Conservation (phyloP, 2,888 invertebrate species). For the Caenorhabditis uteleia region DNA sequence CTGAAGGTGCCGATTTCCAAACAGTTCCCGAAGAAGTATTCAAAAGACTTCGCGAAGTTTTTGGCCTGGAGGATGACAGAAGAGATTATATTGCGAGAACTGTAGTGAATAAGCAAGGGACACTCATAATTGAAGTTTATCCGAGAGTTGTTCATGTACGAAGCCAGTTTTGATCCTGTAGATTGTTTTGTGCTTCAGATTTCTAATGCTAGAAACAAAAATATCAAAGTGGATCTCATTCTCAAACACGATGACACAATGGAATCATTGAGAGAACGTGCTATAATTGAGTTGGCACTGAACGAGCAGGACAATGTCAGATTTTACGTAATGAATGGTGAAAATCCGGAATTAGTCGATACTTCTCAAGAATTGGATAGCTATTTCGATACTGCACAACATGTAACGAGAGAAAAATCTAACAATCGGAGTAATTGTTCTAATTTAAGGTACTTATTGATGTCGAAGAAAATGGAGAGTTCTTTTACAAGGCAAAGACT, state of each 20-base stretch:
- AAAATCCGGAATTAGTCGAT: constrained; percentile 35
- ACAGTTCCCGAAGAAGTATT: constrained; percentile 47
- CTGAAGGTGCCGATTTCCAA: constrained; percentile 48
- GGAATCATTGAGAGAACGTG: constrained; percentile 32
- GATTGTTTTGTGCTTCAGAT: constrained; percentile 31
- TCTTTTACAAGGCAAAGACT: constrained; percentile 16
- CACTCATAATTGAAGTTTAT: constrained; percentile 52
- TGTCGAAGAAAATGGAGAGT: constrained; percentile 44
- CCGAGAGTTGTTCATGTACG: constrained; percentile 55
- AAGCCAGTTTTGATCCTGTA: neutral
- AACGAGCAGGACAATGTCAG: constrained; percentile 22
- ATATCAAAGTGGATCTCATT: constrained; percentile 12
- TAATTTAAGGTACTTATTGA: constrained; percentile 48
- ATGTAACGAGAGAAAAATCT: constrained; percentile 13
- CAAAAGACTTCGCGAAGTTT: constrained; percentile 24
- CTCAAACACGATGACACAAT: constrained; percentile 45
- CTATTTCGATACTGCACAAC: constrained; percentile 51
- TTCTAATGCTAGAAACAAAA: constrained; percentile 35
- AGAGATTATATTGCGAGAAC: constrained; percentile 52
- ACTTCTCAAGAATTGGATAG: constrained; percentile 28
- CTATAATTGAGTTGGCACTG: constrained; percentile 41
- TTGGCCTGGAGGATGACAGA: constrained; percentile 45
- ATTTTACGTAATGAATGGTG: constrained; percentile 45
- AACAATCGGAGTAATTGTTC: neutral
- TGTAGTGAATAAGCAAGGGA: constrained; percentile 40